Evolutionary conservation across 2,797 vertebrate species (phyloP), one percentile per base, ranked within the genome.

Genomic region (Odontamblyopus lacepedii): DNA sequence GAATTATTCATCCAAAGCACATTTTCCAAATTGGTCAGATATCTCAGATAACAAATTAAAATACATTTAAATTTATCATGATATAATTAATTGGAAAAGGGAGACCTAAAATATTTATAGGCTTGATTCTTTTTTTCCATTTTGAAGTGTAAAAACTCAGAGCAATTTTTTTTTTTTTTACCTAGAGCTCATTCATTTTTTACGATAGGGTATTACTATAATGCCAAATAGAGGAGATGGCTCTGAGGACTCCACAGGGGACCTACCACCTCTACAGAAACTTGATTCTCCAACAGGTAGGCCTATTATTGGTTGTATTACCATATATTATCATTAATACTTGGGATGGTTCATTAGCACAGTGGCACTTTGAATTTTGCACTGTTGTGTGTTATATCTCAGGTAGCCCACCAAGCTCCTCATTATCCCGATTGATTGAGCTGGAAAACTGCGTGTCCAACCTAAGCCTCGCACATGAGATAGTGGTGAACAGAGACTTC

Each of bases 281-380:
- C 79, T 86, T 2, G 79, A 90, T 53, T 89, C 90, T 74, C 90
- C 89, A 50, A 76, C 81, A 84, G 91, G 91, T 92, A 80, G 74
- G 74, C 27, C n/a, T 60, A 60, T 32, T 35, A 63, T 38, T 63
- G 32, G 61, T 12, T n/a, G 32, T 63, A 63, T 61, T 61, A 30
- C 55, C 55, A 57, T 57, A 57, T 18, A 61, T 32, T 61, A 61
- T 61, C 29, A 30, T 61, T 61, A 18, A 18, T 61, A 61, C n/a
- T n/a, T 26, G 19, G 16, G 2, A 82, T 63, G 82, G 83, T 82
- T 78, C 26, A 82, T 81, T 81, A 76, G 57, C 67, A 72, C 56
- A 0, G 0, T 70, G 70, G 77, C 71, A 64, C 70, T 78, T 84
- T 81, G 77, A 87, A 85, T 62, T 62, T 67, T 80, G 79, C 27